Base-by-base conservation (phyloP, 2,888 invertebrate genomes). In the Thera britannica region DNA sequence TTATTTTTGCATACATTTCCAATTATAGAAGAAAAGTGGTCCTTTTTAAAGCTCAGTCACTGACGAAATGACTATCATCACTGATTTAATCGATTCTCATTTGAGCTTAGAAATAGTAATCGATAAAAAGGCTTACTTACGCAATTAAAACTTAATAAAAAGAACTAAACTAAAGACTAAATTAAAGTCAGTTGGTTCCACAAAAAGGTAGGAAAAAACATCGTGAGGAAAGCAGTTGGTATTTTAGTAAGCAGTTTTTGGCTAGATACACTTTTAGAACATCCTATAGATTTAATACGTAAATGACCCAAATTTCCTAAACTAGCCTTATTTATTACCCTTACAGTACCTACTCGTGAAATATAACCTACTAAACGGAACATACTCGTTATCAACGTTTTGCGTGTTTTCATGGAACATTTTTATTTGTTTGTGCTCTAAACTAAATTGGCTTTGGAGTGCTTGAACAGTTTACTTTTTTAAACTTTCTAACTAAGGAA, bases 261-360 rank as follows among this genome's bases (percentile, higher is more conserved):
- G 23, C 23, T 23, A 23, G 23, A 23, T 23, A 11, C n/a, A 7
- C 0, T 38, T 55, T 48, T 48, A 34, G 4, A 60, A 9, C 68
- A 65, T 2, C 62, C 69, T 66, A 59, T 69, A 65, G 51, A 51
- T 9, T 46, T 2, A 41, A 3, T 35, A 62, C 65, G 51, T 70
- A 66, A 83, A 82, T 78, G 83, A 81, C 76, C 79, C 81, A 77
- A 84, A 85, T 87, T 84, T 85, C 80, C 83, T 82, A 80, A 84
- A 88, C 86, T 83, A 86, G 86, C 75, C 71, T 86, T 85, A 87
- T 92, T 92, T 92, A 90, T 89, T 77, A 81, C 75, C 77, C 64
- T 77, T 78, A 65, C 75, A 77, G 71, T 61, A 68, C 38, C 58
- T 9, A 46, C 38, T 75, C 75, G 79, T 89, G 77, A 89, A 83